A percentile compares a stretch with the other conserved stretches of the same genome.
Evolutionary conservation across 2,888 invertebrate genomes (phyloP).

Genomic region (Tiliacea citrago): DNA sequence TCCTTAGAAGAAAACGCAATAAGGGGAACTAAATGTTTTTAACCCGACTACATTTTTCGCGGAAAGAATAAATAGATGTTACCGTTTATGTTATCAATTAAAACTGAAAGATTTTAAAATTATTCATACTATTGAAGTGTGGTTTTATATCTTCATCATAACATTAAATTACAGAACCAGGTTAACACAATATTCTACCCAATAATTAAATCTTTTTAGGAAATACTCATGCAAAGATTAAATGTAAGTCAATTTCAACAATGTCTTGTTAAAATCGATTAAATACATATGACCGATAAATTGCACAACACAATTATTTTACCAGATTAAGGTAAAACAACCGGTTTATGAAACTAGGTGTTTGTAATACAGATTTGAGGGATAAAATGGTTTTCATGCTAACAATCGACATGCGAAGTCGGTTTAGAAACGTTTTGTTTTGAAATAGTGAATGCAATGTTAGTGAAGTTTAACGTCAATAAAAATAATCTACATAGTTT

Average conservation of each 20-base stretch:
- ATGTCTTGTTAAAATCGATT: slow-evolving; percentile 28
- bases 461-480: neutral
- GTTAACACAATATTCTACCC: neutral
- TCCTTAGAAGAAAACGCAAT: too few relatives aligned
- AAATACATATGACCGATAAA: slow-evolving; percentile 35
- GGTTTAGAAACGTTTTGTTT: slow-evolving; percentile 22
- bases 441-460: slow-evolving; percentile 19
- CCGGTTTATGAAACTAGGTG: slow-evolving; percentile 37
- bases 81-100: neutral
- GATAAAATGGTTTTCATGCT: slow-evolving; percentile 28
- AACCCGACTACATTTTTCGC: neutral
- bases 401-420: slow-evolving; percentile 38
- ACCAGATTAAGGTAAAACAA: slow-evolving; percentile 44
- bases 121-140: too few relatives aligned
- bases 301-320: slow-evolving; percentile 49
- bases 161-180: neutral
- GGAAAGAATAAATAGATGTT: too few relatives aligned
- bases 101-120: neutral
- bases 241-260: slow-evolving; percentile 21
- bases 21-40: neutral
- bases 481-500: neutral
- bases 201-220: neutral
- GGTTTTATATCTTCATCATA: neutral
- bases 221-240: slow-evolving; percentile 7
- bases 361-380: slow-evolving; percentile 26